phyloP scores from a whole-genome alignment of 2,113 vertebrate genomes.

The Callionymus lyra region DNA sequence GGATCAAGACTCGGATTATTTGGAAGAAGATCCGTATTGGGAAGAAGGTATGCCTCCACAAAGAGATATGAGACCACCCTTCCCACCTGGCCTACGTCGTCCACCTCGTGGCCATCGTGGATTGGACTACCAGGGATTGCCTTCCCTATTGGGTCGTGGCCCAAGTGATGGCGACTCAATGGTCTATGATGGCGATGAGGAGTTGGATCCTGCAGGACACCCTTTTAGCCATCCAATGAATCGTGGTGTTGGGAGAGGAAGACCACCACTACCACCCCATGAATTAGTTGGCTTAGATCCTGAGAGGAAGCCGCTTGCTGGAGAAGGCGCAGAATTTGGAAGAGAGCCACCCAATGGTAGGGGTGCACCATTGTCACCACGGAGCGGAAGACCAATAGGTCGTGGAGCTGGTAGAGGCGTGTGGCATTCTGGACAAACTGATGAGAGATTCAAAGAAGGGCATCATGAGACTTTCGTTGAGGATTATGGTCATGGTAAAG shows the following conservation, averaged over 20 bases:
- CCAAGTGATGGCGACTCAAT: slow-evolving; percentile 42
- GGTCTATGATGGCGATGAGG: slow-evolving; percentile 48
- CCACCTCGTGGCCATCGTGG: slow-evolving; percentile 73
- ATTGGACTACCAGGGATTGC: slow-evolving; percentile 56
- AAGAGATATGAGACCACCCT: slow-evolving; percentile 62
- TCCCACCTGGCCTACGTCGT: slow-evolving; percentile 54
- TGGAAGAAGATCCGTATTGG: slow-evolving; percentile 73
- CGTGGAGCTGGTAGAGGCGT: slow-evolving; percentile 61
- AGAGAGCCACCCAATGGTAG: slow-evolving; percentile 25
- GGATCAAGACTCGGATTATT: slow-evolving; percentile 73
- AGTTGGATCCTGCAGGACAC: too few species aligned
- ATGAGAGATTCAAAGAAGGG: slow-evolving; percentile 50
- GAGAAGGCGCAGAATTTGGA: slow-evolving; percentile 34
- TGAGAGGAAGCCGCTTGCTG: slow-evolving; percentile 26
- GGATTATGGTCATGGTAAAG: slow-evolving; percentile 68
- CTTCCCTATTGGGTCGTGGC: slow-evolving; percentile 44
- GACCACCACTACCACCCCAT: slow-evolving; percentile 54
- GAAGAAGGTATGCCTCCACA: slow-evolving; percentile 73
- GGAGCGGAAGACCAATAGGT: slow-evolving; percentile 63
- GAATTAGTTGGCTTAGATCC: slow-evolving; percentile 28
- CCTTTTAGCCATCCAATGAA: slow-evolving; percentile 58
- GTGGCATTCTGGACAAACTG: slow-evolving; percentile 62
- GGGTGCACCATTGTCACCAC: slow-evolving; percentile 44
- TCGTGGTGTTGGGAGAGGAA: slow-evolving; percentile 58
- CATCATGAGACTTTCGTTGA: slow-evolving; percentile 39